Conservation (phyloP, 92 coral and sea anemone species). For the Epizoanthus ramosus region DNA sequence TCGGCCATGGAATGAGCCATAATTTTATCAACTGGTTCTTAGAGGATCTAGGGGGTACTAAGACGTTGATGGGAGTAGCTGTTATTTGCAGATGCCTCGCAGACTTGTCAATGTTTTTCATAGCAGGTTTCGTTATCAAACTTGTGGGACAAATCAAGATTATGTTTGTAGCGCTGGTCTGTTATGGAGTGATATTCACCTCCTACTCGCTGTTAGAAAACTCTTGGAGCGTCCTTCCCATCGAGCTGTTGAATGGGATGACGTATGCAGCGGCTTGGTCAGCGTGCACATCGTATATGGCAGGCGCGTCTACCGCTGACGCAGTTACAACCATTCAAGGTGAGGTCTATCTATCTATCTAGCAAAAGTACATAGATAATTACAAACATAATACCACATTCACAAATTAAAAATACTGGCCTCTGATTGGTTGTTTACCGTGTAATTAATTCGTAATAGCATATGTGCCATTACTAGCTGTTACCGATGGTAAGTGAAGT, state of each 20-base stretch:
- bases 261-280: constrained; percentile 99
- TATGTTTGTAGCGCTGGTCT: constrained; percentile 73
- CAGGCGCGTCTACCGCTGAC: constrained; percentile 89
- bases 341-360: too few relatives aligned
- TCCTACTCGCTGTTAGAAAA: constrained; percentile 80
- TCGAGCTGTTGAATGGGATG: constrained; percentile 87
- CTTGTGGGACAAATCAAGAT: constrained; percentile 86
- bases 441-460: too few relatives aligned
- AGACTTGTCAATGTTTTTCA: constrained; percentile 87
- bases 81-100: constrained; percentile 81
- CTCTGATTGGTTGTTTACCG: too few relatives aligned
- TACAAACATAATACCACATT: too few relatives aligned
- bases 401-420: too few relatives aligned
- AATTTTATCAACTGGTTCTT: constrained; percentile 96
- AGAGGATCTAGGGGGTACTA: constrained; percentile 95
- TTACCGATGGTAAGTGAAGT: too few relatives aligned
- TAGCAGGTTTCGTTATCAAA: constrained; percentile 88
- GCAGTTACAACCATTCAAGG: constrained; percentile 98
- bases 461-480: too few relatives aligned
- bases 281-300: constrained; percentile 94
- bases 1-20: constrained; percentile 93
- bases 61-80: constrained; percentile 95
- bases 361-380: too few relatives aligned
- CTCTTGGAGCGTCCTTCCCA: constrained; percentile 92
- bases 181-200: constrained; percentile 79